These are phyloP conservation scores for Campoletis raptor DNA, from an alignment of 2,888 invertebrate genomes.

Conservation along the genomic window DNA sequence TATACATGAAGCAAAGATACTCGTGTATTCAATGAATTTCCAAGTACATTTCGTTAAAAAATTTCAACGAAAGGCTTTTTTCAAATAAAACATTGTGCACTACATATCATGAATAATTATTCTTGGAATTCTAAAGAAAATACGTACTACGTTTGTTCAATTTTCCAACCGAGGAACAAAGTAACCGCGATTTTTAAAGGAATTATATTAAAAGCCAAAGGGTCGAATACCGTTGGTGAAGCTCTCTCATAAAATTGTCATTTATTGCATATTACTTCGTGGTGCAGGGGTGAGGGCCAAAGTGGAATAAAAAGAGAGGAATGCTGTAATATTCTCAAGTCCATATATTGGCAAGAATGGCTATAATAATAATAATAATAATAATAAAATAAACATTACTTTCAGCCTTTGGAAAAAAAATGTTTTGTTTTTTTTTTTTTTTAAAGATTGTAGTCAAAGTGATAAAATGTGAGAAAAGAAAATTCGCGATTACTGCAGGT, in stretches of 20 bases:
- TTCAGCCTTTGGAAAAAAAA: not conserved
- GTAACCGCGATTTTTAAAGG: not conserved
- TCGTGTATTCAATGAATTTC: not conserved
- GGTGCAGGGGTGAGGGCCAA: not conserved
- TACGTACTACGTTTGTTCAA: not conserved
- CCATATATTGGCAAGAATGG: not conserved
- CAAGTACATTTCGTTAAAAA: not conserved
- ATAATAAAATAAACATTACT: not conserved
- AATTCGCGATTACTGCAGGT: constrained; percentile 55
- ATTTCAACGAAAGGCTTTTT: not conserved
- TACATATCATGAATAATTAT: not conserved
- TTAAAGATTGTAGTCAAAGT: not conserved
- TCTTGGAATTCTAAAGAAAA: not conserved
- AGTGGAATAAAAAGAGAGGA: not conserved
- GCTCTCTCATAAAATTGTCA: not conserved
- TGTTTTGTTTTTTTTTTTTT: not conserved
- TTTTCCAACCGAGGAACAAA: not conserved
- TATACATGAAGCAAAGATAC: constrained; percentile 33
- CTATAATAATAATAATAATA: not conserved
- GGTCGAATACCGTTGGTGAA: not conserved
- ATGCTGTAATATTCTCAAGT: not conserved
- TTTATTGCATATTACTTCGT: not conserved
- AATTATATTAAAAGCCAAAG: not conserved
- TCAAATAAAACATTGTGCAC: not conserved
- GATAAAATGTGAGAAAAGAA: constrained; percentile 38